Evolutionary conservation across 2,113 vertebrate genomes (phyloP).

Genomic region (Cephalopholis sonnerati): DNA sequence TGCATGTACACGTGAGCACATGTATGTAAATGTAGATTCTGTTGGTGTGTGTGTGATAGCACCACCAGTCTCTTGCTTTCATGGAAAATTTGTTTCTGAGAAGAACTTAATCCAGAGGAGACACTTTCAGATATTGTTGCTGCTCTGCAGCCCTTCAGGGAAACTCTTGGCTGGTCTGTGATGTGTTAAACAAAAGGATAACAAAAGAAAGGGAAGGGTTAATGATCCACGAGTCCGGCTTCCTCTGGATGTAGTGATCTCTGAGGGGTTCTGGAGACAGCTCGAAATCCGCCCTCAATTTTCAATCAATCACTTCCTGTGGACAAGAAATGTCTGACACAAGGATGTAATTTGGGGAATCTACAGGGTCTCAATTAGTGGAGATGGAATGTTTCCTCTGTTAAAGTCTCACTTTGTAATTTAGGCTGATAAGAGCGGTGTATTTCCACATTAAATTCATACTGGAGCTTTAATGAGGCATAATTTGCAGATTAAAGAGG

Average conservation of each 20-base stretch:
- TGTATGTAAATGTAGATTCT: neutral
- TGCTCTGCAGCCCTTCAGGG: neutral
- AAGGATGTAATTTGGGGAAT: conserved; percentile 17
- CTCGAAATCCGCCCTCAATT: conserved; percentile 13
- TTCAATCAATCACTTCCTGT: conserved; percentile 38
- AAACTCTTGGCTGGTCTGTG: neutral
- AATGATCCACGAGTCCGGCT: conserved; percentile 1
- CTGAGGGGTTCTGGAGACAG: neutral
- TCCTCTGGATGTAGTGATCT: neutral
- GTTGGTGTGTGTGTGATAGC: neutral
- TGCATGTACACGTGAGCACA: neutral
- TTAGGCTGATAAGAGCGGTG: conserved; percentile 35
- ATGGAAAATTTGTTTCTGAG: neutral
- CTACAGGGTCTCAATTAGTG: conserved; percentile 47
- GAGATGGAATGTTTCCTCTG: conserved; percentile 41
- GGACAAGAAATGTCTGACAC: conserved; percentile 13
- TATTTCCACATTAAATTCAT: conserved; percentile 44
- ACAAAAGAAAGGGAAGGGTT: neutral
- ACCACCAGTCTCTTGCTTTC: neutral
- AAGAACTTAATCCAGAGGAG: neutral
- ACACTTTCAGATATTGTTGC: neutral
- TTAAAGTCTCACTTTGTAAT: conserved; percentile 35
- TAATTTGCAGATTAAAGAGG: conserved; percentile 70
- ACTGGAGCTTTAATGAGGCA: conserved; percentile 68
- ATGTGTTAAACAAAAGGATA: neutral